A percentile compares a stretch with the other conserved stretches of the same genome.
phyloP scores from a whole-genome alignment of 37 sponge, comb jelly and placozoan species.

The Hexactinellida sp. region DNA sequence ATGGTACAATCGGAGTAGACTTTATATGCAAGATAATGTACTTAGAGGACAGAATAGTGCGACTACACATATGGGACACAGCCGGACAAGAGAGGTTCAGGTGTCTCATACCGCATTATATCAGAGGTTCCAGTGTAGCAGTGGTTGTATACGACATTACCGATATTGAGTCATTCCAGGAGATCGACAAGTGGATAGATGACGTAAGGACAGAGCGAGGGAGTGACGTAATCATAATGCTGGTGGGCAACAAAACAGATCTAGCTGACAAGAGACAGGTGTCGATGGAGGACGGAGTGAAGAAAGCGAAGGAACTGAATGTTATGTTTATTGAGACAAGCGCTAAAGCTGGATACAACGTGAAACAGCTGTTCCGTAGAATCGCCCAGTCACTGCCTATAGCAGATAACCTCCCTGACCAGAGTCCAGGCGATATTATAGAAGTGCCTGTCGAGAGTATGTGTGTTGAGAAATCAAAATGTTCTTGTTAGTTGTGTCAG shows the following conservation, averaged over 20 bases:
- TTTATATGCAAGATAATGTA: constrained; percentile 98
- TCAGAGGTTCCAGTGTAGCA: constrained; percentile 94
- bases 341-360: constrained; percentile 99
- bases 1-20: constrained; percentile 97
- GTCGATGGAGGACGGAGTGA: constrained; percentile 94
- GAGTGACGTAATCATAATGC: constrained; percentile 97
- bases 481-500: too few relatives aligned
- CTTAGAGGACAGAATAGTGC: constrained; percentile 95
- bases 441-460: not conserved
- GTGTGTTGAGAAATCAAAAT: too few relatives aligned
- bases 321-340: constrained; percentile 99
- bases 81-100: constrained; percentile 98
- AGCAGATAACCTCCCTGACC: constrained; percentile 4
- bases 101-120: constrained; percentile 91
- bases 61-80: constrained; percentile 97
- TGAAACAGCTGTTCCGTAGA: constrained; percentile 67
- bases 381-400: not conserved
- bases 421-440: not conserved
- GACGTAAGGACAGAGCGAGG: constrained; percentile 92
- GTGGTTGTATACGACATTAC: constrained; percentile 99
- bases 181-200: constrained; percentile 90
- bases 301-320: constrained; percentile 89
- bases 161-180: constrained; percentile 81
- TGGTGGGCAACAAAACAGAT: constrained; percentile 98
- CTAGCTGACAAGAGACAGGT: constrained; percentile 97